Conservation (phyloP, 2,797 vertebrate species). For the Sebastes jordani region DNA sequence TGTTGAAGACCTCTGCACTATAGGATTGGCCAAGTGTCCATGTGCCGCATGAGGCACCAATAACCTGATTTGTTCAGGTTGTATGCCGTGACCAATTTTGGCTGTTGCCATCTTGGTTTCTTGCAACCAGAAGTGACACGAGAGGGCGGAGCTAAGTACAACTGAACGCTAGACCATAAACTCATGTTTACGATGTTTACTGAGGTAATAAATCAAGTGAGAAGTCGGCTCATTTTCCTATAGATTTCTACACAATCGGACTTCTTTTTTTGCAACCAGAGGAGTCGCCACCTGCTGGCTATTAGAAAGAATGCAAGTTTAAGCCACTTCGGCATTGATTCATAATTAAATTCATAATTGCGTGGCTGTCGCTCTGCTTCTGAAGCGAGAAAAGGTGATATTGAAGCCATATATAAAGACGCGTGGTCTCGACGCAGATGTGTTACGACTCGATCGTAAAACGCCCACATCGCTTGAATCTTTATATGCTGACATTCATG, state of each 20-base stretch:
- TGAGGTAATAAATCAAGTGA: too few species aligned
- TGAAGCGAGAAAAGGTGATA: neutral
- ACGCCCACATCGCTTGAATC: neutral
- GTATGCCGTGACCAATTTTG: neutral
- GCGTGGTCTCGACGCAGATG: neutral
- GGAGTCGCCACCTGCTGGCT: too few species aligned
- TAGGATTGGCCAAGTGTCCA: neutral
- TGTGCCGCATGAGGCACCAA: neutral
- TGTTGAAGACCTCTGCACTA: too few species aligned
- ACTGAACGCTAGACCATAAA: too few species aligned
- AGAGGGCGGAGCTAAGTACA: too few species aligned
- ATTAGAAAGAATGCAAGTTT: too few species aligned
- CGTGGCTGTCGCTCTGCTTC: neutral
- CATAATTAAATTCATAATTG: too few species aligned
- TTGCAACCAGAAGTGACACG: too few species aligned
- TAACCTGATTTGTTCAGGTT: neutral
- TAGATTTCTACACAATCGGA: accelerated
- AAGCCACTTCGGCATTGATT: accelerated
- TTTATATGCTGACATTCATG: neutral
- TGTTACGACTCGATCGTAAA: neutral
- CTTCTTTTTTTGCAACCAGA: too few species aligned
- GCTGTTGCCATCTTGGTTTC: too few species aligned
- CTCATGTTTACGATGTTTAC: too few species aligned
- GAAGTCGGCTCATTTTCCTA: too few species aligned
- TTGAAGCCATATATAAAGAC: neutral